A percentile compares a stretch with the other conserved stretches of the same genome.
Conservation (phyloP, 2,113 vertebrate species). For the Semicossyphus pulcher region DNA sequence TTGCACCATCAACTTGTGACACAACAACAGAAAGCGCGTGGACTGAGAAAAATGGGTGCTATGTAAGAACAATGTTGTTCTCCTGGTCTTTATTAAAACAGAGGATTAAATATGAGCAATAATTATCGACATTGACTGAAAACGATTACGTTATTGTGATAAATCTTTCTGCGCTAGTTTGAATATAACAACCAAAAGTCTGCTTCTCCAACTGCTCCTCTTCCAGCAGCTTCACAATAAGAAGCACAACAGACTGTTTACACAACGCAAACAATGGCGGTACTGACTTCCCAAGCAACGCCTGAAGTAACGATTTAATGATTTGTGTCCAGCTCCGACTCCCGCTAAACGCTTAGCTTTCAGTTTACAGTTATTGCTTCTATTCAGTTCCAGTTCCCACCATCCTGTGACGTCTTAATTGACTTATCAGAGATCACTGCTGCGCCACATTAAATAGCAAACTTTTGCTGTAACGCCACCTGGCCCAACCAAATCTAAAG, state of each 20-base stretch:
- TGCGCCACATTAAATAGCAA: constrained; percentile 9
- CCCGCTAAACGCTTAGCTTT: constrained; percentile 29
- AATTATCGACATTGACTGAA: too few species aligned
- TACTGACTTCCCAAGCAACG: constrained; percentile 1
- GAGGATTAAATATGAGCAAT: too few species aligned
- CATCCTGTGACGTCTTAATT: constrained; percentile 6
- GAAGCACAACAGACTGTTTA: neutral
- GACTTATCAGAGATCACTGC: constrained; percentile 24
- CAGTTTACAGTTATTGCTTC: constrained; percentile 1
- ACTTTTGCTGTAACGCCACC: constrained; percentile 30
- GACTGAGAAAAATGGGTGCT: too few species aligned
- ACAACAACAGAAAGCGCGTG: too few species aligned
- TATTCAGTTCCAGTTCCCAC: constrained; percentile 7
- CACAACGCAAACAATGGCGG: neutral
- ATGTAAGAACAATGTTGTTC: too few species aligned
- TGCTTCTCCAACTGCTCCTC: neutral
- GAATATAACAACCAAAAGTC: neutral
- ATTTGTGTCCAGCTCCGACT: constrained; percentile 4
- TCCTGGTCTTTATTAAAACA: too few species aligned
- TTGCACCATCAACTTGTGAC: too few species aligned
- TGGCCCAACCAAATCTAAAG: constrained; percentile 24
- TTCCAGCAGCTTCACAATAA: neutral
- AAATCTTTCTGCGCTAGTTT: too few species aligned
- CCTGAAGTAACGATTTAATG: constrained; percentile 16
- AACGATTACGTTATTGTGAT: too few species aligned